Conservation (phyloP, 1,140 invertebrate genomes). For the Armadillidium nasatum region DNA sequence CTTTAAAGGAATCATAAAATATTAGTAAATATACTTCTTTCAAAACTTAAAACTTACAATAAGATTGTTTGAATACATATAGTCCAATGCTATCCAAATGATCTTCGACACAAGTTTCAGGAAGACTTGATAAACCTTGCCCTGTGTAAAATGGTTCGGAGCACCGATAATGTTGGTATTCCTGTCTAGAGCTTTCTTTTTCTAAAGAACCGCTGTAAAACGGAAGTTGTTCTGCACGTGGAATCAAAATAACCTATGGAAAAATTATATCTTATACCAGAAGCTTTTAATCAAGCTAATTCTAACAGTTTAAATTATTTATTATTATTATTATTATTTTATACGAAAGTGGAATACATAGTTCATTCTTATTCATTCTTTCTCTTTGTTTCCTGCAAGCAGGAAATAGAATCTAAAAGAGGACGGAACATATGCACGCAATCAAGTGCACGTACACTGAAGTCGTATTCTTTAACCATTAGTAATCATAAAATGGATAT, state of each 20-base stretch:
- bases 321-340: no score
- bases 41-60: constrained; percentile 48
- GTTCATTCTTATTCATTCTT: no score
- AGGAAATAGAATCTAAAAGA: constrained; percentile 19
- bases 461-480: no score
- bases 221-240: constrained; percentile 72
- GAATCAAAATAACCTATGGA: constrained; percentile 69
- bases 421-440: not conserved
- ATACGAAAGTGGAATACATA: no score
- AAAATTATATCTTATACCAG: not conserved
- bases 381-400: no score
- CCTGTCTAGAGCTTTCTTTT: constrained; percentile 58
- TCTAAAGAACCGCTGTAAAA: constrained; percentile 66
- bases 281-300: no score
- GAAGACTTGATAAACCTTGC: constrained; percentile 54
- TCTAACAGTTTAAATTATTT: no score
- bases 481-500: no score
- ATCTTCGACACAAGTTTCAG: constrained; percentile 67
- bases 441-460: not conserved
- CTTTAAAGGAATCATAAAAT: no score
- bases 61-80: constrained; percentile 71
- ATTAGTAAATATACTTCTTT: no score
- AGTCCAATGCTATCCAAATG: constrained; percentile 75
- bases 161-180: constrained; percentile 79
- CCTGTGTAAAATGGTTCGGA: constrained; percentile 66